Base-by-base conservation (phyloP, 2,888 invertebrate genomes). In the Aphodius sticticus region DNA sequence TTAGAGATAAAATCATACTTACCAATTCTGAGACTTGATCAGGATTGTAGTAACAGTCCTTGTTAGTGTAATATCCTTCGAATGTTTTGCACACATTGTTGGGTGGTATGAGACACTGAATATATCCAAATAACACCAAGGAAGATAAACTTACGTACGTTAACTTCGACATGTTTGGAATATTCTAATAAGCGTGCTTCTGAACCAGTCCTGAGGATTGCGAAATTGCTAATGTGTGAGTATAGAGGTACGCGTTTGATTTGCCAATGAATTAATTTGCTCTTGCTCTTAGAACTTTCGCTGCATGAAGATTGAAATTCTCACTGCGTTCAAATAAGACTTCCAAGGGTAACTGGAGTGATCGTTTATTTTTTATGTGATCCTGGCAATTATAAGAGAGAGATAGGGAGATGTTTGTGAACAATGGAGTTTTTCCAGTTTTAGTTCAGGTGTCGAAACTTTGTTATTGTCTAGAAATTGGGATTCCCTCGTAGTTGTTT, bases 21-120 rank as follows among this genome's bases (percentile, higher is more conserved):
- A 84, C 85, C 70, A 82, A 81, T 72, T 81, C 79, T 38, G 82
- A 69, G 15, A 80, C 76, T 16, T 81, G 81, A 78, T 85, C 85
- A 4, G 84, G 84, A 81, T 85, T 84, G 76, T 83, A 84, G 70
- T 83, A 84, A 77, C 85, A 85, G 78, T 84, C 84, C 38, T 79
- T 80, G 78, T 83, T 84, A 16, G 76, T 81, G 53, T 83, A 82
- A 79, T 85, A 85, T 78, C 83, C 85, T 5, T 69, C 35, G 75
- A 83, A 82, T 37, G 78, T 80, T 35, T 81, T 83, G 70, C 85
- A 85, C 12, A 84, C 84, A 80, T 85, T 85, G 76, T 84, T 84
- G 69, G 77, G 77, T 6, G 71, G 69, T 38, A 69, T n/a, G 7
- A 79, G 69, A 38, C 69, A 74, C 38, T n/a, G 38, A 15, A 69